Base-by-base conservation (phyloP, 2,113 vertebrate genomes). In the Cyphomyrus plagiostoma region DNA sequence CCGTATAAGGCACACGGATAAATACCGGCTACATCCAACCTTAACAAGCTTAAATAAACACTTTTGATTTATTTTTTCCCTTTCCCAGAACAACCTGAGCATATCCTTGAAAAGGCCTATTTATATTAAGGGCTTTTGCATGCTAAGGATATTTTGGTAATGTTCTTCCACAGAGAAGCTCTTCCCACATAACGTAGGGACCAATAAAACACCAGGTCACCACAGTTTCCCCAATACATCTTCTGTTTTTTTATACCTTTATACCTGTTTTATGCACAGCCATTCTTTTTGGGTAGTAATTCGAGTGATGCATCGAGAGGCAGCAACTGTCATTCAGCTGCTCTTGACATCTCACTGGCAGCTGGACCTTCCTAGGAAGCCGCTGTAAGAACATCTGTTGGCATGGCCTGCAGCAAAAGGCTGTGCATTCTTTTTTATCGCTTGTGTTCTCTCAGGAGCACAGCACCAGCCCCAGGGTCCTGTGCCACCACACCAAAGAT, bases 321-420 rank as follows among this genome's bases (percentile, higher is more conserved):
- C 89, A 77, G 46, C 8, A 17, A 42, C 11, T 42, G 17, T 26
- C 46, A 50, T 46, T 87, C 74, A 58, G 56, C 46, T 15, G 0
- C 8, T 46, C 45, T 77, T 87, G 89, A 87, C 62, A 17, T 87
- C 48, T 77, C 45, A 42, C 48, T 52, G 89, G 84, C 89, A 89
- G 83, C 82, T 52, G 45, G 48, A 52, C 84, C 45, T 50, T 89
- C 56, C 89, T 56, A 30, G 89, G 89, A 89, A 45, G 53, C n/a
- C 23, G 58, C 56, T 35, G 89, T 74, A 70, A 48, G 86, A 90
- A 83, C 70, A 88, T 90, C 89, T 90, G 87, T 84, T 23, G 35
- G 52, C 45, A 15, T n/a, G n/a, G 30, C 45, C 19, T 83, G 70
- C 30, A 19, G 74, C 26, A 3, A 42, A 66, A 42, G 86, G 58